Base-by-base conservation (phyloP, 1,140 invertebrate species). In the Tenebrio molitor region DNA sequence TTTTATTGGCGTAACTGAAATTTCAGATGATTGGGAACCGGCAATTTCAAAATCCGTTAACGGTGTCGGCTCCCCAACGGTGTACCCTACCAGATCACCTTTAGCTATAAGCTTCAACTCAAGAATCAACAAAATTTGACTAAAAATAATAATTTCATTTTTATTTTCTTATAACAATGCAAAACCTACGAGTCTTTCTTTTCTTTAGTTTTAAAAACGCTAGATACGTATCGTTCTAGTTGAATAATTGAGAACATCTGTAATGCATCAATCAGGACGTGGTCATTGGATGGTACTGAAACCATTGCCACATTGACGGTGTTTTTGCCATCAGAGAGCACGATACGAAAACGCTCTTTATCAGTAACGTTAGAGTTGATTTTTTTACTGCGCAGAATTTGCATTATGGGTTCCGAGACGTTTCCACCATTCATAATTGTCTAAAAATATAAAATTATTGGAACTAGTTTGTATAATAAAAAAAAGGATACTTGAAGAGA, bases 261-360 rank as follows among this genome's bases (percentile, higher is more conserved):
- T 5, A 97, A 81, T 74, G 92, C 86, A 10, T 91, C 90, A 12
- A 88, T 86, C 1, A 88, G 86, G 67, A 95, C 86, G 2, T 14
- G 7, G 14, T 33, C 12, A 1, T 29, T 58, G 10, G 7, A 14
- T 80, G 96, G 95, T 8, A 93, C 95, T 0, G 94, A 94, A 63
- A 97, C 84, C 94, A 98, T 96, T 0, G 94, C 94, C 85, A 94
- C 96, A 67, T 93, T 94, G 79, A 95, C 92, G 0, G 89, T 88
- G 82, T 91, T 87, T 71, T 89, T 86, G 0, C 96, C 95, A 89
- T 98, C 96, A 1, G 95, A 97, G 7, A 97, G 84, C 0, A 96
- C 82, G 0, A 97, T 80, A 46, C 96, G 87, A 78, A 91, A 96
- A 34, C 96, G 88, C 73, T 96, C 94, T 65, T 88, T 88, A 36